Base-by-base conservation (phyloP, 2,113 vertebrate species). In the Falco punctatus region DNA sequence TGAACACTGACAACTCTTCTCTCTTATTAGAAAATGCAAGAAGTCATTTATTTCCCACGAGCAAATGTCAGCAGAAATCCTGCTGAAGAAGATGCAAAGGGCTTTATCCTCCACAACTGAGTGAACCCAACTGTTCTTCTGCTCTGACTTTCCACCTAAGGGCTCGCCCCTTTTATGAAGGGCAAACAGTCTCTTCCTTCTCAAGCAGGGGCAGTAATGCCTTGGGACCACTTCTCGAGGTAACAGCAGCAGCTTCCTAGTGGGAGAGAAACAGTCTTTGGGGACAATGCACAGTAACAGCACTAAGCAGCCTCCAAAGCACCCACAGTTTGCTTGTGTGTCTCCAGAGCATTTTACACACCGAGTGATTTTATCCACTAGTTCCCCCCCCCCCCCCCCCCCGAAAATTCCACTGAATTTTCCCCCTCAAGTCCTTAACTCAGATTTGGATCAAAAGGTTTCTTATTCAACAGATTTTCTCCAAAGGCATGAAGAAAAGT, bases 261-360 rank as follows among this genome's bases (percentile, higher is more conserved):
- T 1, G 2, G 65, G 15, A 66, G 3, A 30, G 17, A 10, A 40
- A 49, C 15, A 61, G 21, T 13, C 55, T 77, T 40, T 6, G 78
- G 28, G 33, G 52, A 62, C 69, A 79, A 33, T 32, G 26, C 3
- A 5, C 3, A 21, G 1, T 19, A 55, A 30, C 0, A 1, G 33
- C 62, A 42, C 30, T 13, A 4, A 49, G 22, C 51, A 72, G 52
- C 69, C n/a, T 57, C 44, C 54, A 72, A 42, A 62, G 48, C 49
- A 78, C 35, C 48, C 4, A 1, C 30, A 9, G 17, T 18, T 48
- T 46, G 14, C 79, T 30, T 12, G 9, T n/a, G 24, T 11, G 40
- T 15, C 46, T 51, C 51, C 72, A 44, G 17, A 86, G 23, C 35
- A 69, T 28, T 81, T 89, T 28, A 38, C 24, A 54, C 23, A 64